Evolutionary conservation across 2,797 vertebrate genomes (phyloP).

Genomic region (Rallus crepitans): DNA sequence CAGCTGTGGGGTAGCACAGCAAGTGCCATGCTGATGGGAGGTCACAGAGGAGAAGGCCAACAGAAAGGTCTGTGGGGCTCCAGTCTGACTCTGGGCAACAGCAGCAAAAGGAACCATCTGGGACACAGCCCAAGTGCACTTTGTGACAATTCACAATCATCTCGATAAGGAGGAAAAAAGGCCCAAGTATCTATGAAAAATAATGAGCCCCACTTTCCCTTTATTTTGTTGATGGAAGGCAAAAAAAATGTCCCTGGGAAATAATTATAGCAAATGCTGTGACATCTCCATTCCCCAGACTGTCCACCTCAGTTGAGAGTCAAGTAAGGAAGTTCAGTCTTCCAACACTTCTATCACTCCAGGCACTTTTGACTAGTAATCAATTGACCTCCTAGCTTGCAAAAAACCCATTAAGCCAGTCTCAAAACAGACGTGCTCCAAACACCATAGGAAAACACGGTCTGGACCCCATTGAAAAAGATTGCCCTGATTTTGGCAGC

Average conservation of each 20-base stretch:
- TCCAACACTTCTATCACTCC: neutral
- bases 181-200: neutral
- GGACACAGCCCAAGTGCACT: neutral
- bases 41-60: neutral
- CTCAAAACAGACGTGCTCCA: neutral
- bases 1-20: fast-evolving
- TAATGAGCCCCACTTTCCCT: neutral
- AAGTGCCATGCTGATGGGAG: neutral
- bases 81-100: neutral
- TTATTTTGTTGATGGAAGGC: neutral
- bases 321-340: neutral
- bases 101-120: neutral
- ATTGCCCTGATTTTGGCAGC: neutral
- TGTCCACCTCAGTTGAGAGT: neutral
- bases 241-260: neutral
- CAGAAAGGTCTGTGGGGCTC: neutral
- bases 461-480: neutral
- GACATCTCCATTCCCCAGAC: neutral
- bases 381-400: neutral
- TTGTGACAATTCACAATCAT: neutral
- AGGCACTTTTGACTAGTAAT: neutral
- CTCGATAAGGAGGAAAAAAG: neutral
- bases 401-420: neutral
- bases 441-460: neutral
- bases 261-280: neutral